These are phyloP conservation scores for Sebastes kiyomatsui DNA, from an alignment of 2,797 vertebrate species.

Conservation along the genomic window DNA sequence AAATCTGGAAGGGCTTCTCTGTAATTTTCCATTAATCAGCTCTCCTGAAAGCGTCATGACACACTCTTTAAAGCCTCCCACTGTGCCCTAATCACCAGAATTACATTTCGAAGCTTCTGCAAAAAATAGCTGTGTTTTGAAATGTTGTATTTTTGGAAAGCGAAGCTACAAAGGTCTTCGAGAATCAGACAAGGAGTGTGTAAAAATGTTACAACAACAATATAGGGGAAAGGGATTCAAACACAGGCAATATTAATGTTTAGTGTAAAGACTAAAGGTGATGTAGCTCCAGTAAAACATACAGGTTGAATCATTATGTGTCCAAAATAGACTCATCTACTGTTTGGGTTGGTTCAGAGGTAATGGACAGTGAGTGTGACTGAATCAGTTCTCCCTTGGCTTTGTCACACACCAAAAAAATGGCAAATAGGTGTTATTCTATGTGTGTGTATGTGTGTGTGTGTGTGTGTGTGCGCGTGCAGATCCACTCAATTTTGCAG, in stretches of 20 bases:
- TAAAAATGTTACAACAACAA: background rate
- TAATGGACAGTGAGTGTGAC: slow-evolving; percentile 31
- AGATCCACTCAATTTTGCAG: slow-evolving; percentile 58
- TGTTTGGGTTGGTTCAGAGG: background rate
- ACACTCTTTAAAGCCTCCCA: slow-evolving; percentile 35
- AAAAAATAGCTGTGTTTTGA: slow-evolving; percentile 22
- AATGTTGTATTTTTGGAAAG: slow-evolving; percentile 25
- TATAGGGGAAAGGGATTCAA: background rate
- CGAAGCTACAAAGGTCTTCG: background rate
- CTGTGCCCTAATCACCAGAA: slow-evolving; percentile 8
- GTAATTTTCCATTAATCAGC: slow-evolving; percentile 54
- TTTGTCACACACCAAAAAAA: slow-evolving; percentile 19
- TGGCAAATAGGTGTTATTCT: slow-evolving; percentile 30
- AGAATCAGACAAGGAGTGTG: background rate
- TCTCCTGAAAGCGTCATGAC: slow-evolving; percentile 35
- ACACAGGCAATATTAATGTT: background rate
- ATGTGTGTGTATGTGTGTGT: background rate
- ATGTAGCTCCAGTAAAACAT: slow-evolving; percentile 13
- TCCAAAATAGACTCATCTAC: background rate
- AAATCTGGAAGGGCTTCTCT: slow-evolving; percentile 48
- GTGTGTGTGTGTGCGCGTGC: background rate
- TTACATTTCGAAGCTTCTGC: background rate
- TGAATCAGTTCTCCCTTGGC: slow-evolving; percentile 1
- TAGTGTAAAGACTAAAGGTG: slow-evolving; percentile 1
- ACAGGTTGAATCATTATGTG: background rate